Base-by-base conservation (phyloP, 2,113 vertebrate genomes). In the Verasper variegatus region DNA sequence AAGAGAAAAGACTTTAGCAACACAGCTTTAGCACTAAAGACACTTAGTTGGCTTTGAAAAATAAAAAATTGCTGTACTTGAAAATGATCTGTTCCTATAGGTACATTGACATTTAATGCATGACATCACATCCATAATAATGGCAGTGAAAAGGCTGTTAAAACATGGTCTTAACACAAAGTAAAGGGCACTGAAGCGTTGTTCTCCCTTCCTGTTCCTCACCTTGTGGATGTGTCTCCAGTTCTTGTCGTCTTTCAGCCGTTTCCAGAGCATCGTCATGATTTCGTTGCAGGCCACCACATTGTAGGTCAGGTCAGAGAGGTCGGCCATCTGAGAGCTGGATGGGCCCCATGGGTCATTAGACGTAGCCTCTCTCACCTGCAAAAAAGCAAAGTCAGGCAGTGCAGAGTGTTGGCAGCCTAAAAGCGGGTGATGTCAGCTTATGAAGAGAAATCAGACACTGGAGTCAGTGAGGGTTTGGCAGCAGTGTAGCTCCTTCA, bases 221-320 rank as follows among this genome's bases (percentile, higher is more conserved):
- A 96, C 96, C 95, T 97, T 97, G 86, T 97, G 96, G 21, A 97
- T 96, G 13, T 97, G 96, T 73, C 96, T 93, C 96, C 96, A 97
- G 91, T 97, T 97, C 90, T 94, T 96, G 90, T 96, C 96, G 0
- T 97, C 96, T 3, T 96, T 97, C 69, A 97, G 94, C 5, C 96
- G 93, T 79, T 96, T 96, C 95, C 95, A 97, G 24, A 97, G 93
- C 96, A 97, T 97, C 6, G 93, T 95, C 95, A 97, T 96, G 80
- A 97, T 97, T 91, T 97, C 96, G 0, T 94, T 96, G 89, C 96
- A 97, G 63, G 96, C 96, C 21, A 96, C 95, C 0, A 95, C 95
- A 0, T 97, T 97, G 91, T 97, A 97, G 23, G 96, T 97, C 3
- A 97, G 94, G 88, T 97, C 96, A 0, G 96, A 96, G 17, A 97